phyloP scores from a whole-genome alignment of 2,888 invertebrate species.

The Nowickia ferox region DNA sequence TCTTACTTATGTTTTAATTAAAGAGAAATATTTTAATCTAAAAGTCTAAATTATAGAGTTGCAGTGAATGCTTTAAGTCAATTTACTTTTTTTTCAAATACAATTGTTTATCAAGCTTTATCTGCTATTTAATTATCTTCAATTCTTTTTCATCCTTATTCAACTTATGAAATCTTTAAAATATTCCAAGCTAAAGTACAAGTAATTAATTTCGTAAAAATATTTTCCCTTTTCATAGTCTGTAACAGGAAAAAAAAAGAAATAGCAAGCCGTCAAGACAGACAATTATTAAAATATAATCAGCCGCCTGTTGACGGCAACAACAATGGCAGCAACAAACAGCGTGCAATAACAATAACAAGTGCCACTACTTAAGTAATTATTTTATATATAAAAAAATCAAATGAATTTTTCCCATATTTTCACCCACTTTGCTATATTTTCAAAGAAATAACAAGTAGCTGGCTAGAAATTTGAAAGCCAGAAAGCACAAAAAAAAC shows the following conservation, averaged over 20 bases:
- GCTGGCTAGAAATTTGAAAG: constrained; percentile 2
- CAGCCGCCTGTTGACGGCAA: constrained; percentile 65
- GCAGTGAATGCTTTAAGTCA: too few species aligned
- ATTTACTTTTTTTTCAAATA: too few species aligned
- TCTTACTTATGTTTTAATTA: too few species aligned
- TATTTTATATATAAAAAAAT: constrained; percentile 62
- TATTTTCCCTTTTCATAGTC: constrained; percentile 49
- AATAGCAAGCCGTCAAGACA: background rate
- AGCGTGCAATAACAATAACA: constrained; percentile 59
- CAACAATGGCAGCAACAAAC: constrained; percentile 16
- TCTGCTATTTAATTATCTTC: background rate
- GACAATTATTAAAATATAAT: constrained; percentile 61
- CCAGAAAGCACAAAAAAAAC: constrained; percentile 11
- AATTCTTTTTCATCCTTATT: background rate
- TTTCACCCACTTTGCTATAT: background rate
- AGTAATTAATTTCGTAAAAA: constrained; percentile 66
- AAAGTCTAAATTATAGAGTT: too few species aligned
- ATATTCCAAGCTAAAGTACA: constrained; percentile 9
- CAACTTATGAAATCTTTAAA: background rate
- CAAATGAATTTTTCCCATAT: constrained; percentile 34
- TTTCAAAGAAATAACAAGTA: constrained; percentile 12
- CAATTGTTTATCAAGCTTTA: background rate
- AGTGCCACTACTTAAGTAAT: constrained; percentile 70
- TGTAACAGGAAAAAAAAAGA: background rate
- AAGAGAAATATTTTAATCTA: too few species aligned